phyloP scores from a whole-genome alignment of 1,140 invertebrate genomes.

The Elymnias hypermnestra region DNA sequence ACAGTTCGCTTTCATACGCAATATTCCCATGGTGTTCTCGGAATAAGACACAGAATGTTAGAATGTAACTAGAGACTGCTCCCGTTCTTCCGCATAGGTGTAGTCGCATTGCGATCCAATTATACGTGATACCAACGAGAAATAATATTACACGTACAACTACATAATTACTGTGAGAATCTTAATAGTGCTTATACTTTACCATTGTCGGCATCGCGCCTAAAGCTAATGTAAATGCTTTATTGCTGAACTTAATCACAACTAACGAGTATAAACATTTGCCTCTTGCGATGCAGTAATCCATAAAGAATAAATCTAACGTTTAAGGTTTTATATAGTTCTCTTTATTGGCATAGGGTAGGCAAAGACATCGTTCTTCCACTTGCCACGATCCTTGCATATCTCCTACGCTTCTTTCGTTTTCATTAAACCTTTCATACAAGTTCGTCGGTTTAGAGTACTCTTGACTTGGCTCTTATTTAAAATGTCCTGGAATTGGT shows the following conservation, averaged over 20 bases:
- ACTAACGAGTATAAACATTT: conserved; percentile 3
- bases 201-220: conserved; percentile 24
- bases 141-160: conserved; percentile 54
- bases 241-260: conserved; percentile 19
- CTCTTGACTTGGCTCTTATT: too few relatives aligned
- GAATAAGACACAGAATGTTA: conserved; percentile 69
- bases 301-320: conserved; percentile 8
- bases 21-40: conserved; percentile 66
- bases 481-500: too few relatives aligned
- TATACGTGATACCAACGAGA: conserved; percentile 61
- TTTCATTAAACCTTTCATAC: too few relatives aligned
- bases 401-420: too few relatives aligned
- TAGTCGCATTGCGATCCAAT: conserved; percentile 66
- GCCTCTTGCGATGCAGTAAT: conserved; percentile 8
- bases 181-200: conserved; percentile 31
- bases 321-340: conserved; percentile 6
- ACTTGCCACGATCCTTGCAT: too few relatives aligned
- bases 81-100: conserved; percentile 65
- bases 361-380: too few relatives aligned
- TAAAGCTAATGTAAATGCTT: conserved; percentile 19
- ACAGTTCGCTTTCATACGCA: conserved; percentile 37
- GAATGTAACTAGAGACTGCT: conserved; percentile 64
- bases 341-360: too few relatives aligned
- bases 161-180: conserved; percentile 62
- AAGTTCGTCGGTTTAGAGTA: too few relatives aligned